Evolutionary conservation across 2,797 vertebrate genomes (phyloP).

Genomic region (Falco concolor): DNA sequence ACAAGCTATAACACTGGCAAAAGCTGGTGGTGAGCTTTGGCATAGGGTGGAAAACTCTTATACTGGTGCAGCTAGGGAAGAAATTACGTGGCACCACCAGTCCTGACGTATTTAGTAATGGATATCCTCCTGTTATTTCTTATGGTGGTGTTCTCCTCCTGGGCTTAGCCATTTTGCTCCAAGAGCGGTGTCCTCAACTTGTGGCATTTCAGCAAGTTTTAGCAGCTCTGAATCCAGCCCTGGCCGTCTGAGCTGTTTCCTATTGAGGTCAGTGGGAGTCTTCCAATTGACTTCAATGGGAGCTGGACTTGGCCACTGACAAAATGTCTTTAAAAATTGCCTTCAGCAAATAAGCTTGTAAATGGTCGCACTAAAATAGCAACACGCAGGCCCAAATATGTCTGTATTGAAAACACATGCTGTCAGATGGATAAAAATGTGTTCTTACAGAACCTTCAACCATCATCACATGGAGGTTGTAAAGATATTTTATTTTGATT

Average conservation of each 20-base stretch:
- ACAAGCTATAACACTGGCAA: accelerated
- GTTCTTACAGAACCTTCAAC: background rate
- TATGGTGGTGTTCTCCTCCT: background rate
- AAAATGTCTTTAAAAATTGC: slow-evolving; percentile 48
- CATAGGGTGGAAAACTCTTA: background rate
- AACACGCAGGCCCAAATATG: background rate
- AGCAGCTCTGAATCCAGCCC: background rate
- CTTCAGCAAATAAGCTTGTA: slow-evolving; percentile 49
- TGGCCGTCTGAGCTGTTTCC: slow-evolving; percentile 20
- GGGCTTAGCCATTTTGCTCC: background rate
- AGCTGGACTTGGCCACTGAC: slow-evolving; percentile 22
- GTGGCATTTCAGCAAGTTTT: background rate
- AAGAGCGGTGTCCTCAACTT: background rate
- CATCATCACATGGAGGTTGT: background rate
- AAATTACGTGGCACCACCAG: background rate
- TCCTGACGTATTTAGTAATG: background rate
- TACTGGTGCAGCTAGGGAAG: background rate
- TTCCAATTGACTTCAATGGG: slow-evolving; percentile 38
- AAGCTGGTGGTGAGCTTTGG: background rate
- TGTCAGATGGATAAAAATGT: background rate
- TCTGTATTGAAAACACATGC: slow-evolving; percentile 48
- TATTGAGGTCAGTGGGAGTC: slow-evolving; percentile 38
- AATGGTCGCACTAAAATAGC: slow-evolving; percentile 46
- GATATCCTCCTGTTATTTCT: background rate
- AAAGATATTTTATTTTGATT: background rate